phyloP scores from a whole-genome alignment of 2,888 invertebrate species.

The Spilarctia lutea region DNA sequence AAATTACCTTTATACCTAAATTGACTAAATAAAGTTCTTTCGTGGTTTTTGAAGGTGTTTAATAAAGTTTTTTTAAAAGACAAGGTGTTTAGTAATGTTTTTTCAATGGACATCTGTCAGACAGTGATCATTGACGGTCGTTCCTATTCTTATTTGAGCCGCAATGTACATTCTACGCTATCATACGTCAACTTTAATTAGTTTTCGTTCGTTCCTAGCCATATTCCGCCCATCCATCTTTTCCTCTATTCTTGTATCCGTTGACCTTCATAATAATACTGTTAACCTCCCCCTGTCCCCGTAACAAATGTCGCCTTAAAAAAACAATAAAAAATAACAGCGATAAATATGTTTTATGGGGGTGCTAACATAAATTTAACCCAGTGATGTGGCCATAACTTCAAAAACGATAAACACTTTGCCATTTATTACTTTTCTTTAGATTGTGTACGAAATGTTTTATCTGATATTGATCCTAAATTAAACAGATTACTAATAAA shows the following conservation, averaged over 20 bases:
- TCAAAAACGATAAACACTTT: neutral
- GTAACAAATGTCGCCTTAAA: neutral
- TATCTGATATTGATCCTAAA: neutral
- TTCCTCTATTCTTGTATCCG: neutral
- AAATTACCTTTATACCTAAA: too few species aligned
- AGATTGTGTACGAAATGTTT: neutral
- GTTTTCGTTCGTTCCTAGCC: neutral
- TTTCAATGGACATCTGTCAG: too few species aligned
- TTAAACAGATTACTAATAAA: neutral
- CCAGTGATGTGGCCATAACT: neutral
- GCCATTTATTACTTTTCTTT: neutral
- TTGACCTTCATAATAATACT: neutral
- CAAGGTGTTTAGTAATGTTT: too few species aligned
- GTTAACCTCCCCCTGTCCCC: neutral
- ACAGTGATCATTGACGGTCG: too few species aligned
- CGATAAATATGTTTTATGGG: conserved; percentile 13
- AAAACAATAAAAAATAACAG: neutral
- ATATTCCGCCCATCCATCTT: neutral
- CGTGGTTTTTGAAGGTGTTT: too few species aligned
- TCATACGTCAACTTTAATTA: neutral
- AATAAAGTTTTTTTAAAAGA: too few species aligned
- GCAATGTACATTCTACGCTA: neutral
- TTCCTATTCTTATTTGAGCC: too few species aligned
- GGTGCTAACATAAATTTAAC: conserved; percentile 3
- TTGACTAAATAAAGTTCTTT: too few species aligned